A percentile compares a stretch with the other conserved stretches of the same genome.
phyloP scores from a whole-genome alignment of 2,888 invertebrate genomes.

The Tenodera sinensis region DNA sequence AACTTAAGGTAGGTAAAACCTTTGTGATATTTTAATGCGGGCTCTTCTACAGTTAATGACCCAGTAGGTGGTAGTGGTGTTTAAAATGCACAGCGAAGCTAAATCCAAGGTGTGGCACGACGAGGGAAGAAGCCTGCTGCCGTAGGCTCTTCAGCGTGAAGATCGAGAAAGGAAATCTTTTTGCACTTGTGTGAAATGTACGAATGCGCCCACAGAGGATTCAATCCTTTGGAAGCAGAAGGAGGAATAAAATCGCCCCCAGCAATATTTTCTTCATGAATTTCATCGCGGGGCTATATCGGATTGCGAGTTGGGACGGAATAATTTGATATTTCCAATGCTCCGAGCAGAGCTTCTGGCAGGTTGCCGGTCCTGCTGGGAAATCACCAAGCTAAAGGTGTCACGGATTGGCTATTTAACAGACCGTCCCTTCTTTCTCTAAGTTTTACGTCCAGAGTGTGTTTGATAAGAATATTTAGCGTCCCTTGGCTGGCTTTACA shows the following conservation, averaged over 20 bases:
- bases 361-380: not conserved
- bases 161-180: not conserved
- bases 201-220: not conserved
- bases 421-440: too few species aligned
- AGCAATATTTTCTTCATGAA: not conserved
- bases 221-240: not conserved
- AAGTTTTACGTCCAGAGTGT: too few species aligned
- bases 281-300: not conserved
- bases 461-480: too few species aligned
- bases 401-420: not conserved
- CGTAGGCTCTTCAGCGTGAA: too few species aligned
- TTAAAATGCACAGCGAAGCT: too few species aligned
- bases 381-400: not conserved
- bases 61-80: too few species aligned
- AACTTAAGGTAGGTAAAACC: too few species aligned
- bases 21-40: too few species aligned
- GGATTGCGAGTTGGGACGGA: not conserved
- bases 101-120: too few species aligned
- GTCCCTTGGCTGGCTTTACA: too few species aligned
- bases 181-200: not conserved
- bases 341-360: not conserved
- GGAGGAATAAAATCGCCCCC: not conserved
- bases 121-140: too few species aligned
- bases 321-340: not conserved
- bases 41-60: too few species aligned